phyloP scores from a whole-genome alignment of 2,797 vertebrate genomes.

The Gambelia wislizenii region DNA sequence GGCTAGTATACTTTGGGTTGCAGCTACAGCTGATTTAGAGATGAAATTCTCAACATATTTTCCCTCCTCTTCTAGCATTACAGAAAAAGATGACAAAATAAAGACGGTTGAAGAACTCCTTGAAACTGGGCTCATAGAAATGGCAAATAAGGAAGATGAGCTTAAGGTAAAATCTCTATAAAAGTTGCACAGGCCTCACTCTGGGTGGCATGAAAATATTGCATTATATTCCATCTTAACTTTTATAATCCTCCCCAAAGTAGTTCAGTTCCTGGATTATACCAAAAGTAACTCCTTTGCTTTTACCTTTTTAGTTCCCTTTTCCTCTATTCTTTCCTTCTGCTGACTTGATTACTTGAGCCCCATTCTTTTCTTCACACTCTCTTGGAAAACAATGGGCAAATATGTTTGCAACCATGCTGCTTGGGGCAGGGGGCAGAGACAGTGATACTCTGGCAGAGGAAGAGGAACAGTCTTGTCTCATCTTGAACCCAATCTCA shows the following conservation, averaged over 20 bases:
- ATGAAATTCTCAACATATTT: not conserved
- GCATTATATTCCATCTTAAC: not conserved
- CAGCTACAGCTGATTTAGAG: not conserved
- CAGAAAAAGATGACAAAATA: conserved; percentile 93
- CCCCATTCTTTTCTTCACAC: not conserved
- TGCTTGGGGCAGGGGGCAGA: not conserved
- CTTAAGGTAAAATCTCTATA: conserved; percentile 84
- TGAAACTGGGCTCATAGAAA: conserved; percentile 92
- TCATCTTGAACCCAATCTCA: not conserved
- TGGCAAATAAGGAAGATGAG: conserved; percentile 94
- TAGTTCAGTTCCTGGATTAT: too few relatives aligned
- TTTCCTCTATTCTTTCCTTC: not conserved
- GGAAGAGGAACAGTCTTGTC: not conserved
- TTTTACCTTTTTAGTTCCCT: too few relatives aligned
- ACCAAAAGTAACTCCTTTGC: not conserved
- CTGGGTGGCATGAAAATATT: conserved; percentile 4
- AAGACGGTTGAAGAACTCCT: conserved; percentile 93
- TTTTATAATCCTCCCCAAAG: too few relatives aligned
- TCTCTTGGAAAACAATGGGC: not conserved
- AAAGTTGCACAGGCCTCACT: not conserved
- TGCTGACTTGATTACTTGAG: not conserved
- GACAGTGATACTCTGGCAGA: not conserved
- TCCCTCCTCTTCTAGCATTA: conserved; percentile 79
- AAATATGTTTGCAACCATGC: not conserved
- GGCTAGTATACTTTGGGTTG: not conserved